phyloP scores from a whole-genome alignment of 1,140 invertebrate genomes.

The Procambarus virginalis region DNA sequence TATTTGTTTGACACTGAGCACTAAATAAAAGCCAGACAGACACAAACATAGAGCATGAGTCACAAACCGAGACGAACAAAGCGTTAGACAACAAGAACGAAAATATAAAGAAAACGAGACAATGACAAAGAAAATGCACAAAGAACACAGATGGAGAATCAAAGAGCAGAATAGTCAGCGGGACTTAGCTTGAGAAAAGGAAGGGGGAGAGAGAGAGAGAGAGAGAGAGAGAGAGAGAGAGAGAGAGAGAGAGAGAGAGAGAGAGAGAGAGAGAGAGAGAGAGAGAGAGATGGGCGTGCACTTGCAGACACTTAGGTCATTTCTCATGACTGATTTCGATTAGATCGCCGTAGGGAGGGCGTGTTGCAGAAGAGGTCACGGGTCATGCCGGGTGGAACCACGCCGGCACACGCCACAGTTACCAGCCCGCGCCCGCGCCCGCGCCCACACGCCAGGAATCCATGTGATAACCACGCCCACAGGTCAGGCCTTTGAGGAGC shows the following conservation, averaged over 20 bases:
- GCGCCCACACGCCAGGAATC: background rate
- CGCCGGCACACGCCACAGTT: background rate
- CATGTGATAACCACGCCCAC: background rate
- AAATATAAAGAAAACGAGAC: background rate
- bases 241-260: background rate
- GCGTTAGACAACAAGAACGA: too few species aligned
- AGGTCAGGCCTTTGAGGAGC: background rate
- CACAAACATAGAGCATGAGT: too few species aligned
- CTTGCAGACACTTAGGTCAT: slow-evolving; percentile 2
- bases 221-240: background rate
- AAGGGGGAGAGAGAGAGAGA: background rate
- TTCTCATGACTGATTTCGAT: slow-evolving; percentile 2
- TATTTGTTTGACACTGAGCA: too few species aligned
- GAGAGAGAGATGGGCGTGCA: background rate
- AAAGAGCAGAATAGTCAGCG: too few species aligned
- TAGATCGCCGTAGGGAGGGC: background rate
- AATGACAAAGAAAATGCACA: background rate
- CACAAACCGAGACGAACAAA: too few species aligned
- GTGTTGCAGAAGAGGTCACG: background rate
- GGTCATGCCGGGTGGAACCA: background rate
- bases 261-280: background rate
- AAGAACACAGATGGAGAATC: background rate
- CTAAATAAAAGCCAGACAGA: too few species aligned
- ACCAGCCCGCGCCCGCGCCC: background rate
- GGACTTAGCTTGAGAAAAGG: background rate